Evolutionary conservation across 2,888 invertebrate species (phyloP).

Genomic region (Mesorhabditis sp.): DNA sequence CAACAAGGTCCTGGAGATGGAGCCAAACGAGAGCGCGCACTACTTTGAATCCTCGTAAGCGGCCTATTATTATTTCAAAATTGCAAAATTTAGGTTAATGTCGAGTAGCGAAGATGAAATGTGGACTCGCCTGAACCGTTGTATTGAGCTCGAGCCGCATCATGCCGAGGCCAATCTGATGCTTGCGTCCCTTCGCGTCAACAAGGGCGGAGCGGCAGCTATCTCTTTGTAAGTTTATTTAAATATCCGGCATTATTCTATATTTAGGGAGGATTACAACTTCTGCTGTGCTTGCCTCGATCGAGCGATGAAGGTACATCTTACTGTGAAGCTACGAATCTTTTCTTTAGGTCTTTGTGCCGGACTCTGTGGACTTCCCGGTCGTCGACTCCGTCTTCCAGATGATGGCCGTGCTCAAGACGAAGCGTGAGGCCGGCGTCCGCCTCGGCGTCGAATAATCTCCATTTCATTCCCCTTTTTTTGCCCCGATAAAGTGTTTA

Average conservation of each 20-base stretch:
- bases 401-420: slow-evolving; percentile 13
- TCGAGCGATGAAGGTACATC: neutral
- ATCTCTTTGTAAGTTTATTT: slow-evolving; percentile 9
- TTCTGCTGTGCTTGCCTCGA: slow-evolving; percentile 1
- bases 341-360: neutral
- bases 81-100: slow-evolving; percentile 13
- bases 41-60: slow-evolving; percentile 15
- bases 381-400: slow-evolving; percentile 16
- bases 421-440: slow-evolving; percentile 13
- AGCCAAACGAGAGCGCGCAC: slow-evolving; percentile 14
- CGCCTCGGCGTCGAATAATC: neutral
- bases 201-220: slow-evolving; percentile 11
- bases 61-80: neutral
- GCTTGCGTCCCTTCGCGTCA: slow-evolving; percentile 14
- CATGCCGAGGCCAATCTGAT: slow-evolving; percentile 21
- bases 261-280: neutral
- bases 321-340: neutral
- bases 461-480: neutral
- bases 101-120: slow-evolving; percentile 11
- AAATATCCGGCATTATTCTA: neutral
- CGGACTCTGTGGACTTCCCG: slow-evolving; percentile 16
- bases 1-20: slow-evolving; percentile 10
- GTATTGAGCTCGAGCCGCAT: slow-evolving; percentile 17
- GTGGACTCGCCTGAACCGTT: slow-evolving; percentile 13
- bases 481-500: neutral